A percentile compares a stretch with the other conserved stretches of the same genome.
Conservation (phyloP, 1,140 invertebrate species). For the Teleogryllus occipitalis region DNA sequence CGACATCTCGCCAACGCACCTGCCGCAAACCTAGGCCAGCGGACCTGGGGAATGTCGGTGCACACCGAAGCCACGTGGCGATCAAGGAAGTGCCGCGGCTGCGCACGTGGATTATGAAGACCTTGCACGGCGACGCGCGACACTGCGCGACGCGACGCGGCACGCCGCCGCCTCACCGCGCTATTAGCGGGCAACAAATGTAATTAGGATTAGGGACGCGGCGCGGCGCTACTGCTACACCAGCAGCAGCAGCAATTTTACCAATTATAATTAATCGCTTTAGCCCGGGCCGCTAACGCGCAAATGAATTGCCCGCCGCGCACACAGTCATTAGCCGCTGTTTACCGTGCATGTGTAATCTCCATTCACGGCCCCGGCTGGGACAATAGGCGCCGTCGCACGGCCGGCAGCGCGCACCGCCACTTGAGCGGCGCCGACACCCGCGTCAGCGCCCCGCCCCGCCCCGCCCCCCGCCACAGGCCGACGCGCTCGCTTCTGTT, state of each 20-base stretch:
- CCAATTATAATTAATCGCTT: constrained; percentile 5
- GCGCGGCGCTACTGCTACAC: too few species aligned
- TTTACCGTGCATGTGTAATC: background rate
- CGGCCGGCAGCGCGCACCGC: too few species aligned
- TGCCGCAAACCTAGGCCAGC: too few species aligned
- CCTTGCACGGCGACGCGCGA: background rate
- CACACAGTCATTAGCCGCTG: background rate
- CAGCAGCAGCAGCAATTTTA: background rate
- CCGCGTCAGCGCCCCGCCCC: too few species aligned
- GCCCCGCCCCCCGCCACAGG: too few species aligned
- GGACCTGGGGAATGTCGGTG: too few species aligned
- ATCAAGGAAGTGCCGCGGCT: too few species aligned
- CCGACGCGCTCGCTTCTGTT: too few species aligned
- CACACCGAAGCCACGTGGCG: too few species aligned
- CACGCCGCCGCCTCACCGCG: too few species aligned
- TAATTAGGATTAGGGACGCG: background rate
- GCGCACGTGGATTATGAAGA: background rate
- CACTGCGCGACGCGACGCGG: too few species aligned
- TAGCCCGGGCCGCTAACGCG: background rate
- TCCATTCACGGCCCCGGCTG: background rate
- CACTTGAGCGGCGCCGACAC: background rate
- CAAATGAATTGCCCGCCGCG: background rate
- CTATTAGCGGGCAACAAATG: background rate
- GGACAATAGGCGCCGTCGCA: background rate
- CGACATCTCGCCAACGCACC: too few species aligned